A percentile compares a stretch with the other conserved stretches of the same genome.
Evolutionary conservation across 1,140 invertebrate species (phyloP).

Genomic region (Popillia japonica): DNA sequence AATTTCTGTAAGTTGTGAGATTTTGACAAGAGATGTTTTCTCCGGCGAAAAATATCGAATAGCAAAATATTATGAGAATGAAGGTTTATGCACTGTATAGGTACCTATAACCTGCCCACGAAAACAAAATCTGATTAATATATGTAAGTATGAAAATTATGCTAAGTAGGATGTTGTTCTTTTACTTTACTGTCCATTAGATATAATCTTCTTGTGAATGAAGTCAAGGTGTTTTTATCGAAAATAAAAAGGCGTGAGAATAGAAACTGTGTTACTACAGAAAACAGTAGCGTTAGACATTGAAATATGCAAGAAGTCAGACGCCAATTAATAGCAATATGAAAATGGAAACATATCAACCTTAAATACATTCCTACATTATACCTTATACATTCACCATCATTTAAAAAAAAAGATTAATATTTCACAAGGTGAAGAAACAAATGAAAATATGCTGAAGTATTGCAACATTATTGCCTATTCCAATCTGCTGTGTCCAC

Average conservation of each 20-base stretch:
- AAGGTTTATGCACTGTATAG: no score
- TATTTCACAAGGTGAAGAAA: constrained; percentile 4
- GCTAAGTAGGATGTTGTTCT: not conserved
- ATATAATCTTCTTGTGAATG: constrained; percentile 19
- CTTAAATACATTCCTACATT: no score
- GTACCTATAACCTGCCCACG: no score
- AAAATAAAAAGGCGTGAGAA: constrained; percentile 13
- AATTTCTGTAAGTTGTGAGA: no score
- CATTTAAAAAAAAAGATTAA: not conserved
- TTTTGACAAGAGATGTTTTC: no score
- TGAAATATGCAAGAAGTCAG: not conserved
- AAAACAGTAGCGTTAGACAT: not conserved
- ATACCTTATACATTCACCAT: not conserved
- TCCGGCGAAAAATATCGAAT: no score
- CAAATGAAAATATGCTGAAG: not conserved
- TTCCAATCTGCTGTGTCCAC: not conserved
- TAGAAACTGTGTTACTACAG: not conserved
- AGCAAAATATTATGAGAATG: no score
- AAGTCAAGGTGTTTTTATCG: not conserved
- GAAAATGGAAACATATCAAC: not conserved
- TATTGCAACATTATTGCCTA: not conserved
- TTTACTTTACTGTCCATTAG: not conserved
- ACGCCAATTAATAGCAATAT: not conserved
- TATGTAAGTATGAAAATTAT: not conserved
- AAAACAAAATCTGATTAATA: not conserved